Evolutionary conservation across 2,888 invertebrate genomes (phyloP).

Genomic region (Acronicta leporina): DNA sequence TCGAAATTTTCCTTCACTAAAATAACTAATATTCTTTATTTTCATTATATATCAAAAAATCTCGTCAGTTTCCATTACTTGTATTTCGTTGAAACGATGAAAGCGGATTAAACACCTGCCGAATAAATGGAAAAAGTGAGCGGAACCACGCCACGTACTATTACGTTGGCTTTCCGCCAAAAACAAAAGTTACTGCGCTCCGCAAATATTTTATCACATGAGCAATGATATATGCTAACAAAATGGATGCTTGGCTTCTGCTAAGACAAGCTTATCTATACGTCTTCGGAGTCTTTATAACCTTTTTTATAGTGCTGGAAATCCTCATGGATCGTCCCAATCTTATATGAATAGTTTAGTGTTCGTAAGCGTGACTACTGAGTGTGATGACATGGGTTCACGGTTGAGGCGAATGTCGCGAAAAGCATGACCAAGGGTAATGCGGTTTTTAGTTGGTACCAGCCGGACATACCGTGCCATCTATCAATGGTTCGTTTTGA

Average conservation of each 20-base stretch:
- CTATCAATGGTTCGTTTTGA: no score
- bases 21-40: no score
- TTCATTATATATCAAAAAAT: constrained; percentile 25
- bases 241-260: constrained; percentile 19
- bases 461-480: no score
- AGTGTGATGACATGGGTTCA: no score
- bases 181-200: constrained; percentile 32
- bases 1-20: no score
- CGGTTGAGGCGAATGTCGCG: no score
- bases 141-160: constrained; percentile 29
- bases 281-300: not conserved
- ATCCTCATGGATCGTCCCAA: no score
- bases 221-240: constrained; percentile 36
- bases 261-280: constrained; percentile 13
- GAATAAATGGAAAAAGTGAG: constrained; percentile 37
- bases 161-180: constrained; percentile 36
- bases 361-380: no score
- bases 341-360: no score
- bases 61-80: constrained; percentile 14
- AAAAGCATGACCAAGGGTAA: no score
- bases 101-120: constrained; percentile 52
- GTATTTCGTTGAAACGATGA: constrained; percentile 24
- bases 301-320: not conserved
- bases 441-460: no score
- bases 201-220: constrained; percentile 39